Conservation (phyloP, 2,888 invertebrate species). For the Philonicus albiceps region DNA sequence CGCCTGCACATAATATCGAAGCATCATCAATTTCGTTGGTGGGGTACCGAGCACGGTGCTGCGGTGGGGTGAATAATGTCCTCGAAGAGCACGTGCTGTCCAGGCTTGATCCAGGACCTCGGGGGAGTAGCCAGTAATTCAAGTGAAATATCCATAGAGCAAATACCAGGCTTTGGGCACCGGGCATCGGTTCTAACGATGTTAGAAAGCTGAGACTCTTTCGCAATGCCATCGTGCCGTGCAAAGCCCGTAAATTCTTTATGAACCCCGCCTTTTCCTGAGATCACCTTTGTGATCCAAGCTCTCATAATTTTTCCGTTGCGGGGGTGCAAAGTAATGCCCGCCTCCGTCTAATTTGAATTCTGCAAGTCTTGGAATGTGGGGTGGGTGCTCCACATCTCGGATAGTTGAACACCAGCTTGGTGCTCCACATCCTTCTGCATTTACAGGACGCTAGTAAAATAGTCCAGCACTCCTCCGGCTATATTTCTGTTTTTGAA, state of each 20-base stretch:
- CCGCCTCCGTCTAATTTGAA: constrained; percentile 33
- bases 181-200: neutral
- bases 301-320: neutral
- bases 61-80: neutral
- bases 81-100: neutral
- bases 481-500: neutral
- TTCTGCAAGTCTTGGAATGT: constrained; percentile 36
- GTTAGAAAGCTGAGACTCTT: neutral
- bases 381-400: constrained; percentile 45
- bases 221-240: neutral
- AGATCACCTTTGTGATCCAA: neutral
- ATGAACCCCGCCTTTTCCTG: neutral
- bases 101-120: neutral
- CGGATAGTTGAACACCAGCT: constrained; percentile 7
- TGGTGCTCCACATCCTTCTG: neutral
- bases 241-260: neutral
- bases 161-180: neutral
- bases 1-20: neutral
- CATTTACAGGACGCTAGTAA: neutral
- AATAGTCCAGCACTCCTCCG: neutral
- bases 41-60: neutral
- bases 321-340: neutral
- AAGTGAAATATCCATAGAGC: neutral
- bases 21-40: constrained; percentile 1
- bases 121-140: neutral